phyloP scores from a whole-genome alignment of 2,113 vertebrate species.

The Tricholaema leucomelas region DNA sequence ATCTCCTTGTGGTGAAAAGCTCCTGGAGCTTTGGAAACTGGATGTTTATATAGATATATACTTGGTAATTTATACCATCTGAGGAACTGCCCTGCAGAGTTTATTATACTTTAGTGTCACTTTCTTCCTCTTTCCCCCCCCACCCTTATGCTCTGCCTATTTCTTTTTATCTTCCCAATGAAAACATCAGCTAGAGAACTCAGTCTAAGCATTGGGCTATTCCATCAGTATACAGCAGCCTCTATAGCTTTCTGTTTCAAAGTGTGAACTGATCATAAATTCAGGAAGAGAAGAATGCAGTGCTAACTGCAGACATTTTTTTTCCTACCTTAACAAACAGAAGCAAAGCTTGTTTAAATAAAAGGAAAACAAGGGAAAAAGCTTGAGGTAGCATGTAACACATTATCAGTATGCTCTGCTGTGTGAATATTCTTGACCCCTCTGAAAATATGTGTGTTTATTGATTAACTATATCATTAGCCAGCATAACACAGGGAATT shows the following conservation, averaged over 20 bases:
- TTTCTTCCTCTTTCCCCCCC: background rate
- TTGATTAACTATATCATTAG: background rate
- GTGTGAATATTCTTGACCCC: background rate
- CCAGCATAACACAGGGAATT: background rate
- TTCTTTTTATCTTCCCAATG: conserved; percentile 24
- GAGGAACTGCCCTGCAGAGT: background rate
- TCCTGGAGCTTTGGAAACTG: background rate
- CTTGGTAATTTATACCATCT: background rate
- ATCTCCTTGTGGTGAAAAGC: background rate
- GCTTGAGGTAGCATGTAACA: background rate
- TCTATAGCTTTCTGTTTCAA: background rate
- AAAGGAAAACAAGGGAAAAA: background rate
- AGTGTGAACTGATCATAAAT: background rate
- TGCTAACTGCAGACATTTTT: background rate
- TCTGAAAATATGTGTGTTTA: background rate
- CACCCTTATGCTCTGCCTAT: background rate
- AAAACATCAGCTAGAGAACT: background rate
- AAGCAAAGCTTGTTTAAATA: background rate
- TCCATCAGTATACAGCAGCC: background rate
- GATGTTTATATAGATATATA: background rate
- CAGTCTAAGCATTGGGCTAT: background rate
- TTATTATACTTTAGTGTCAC: background rate
- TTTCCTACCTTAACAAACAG: background rate
- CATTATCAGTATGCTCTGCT: background rate
- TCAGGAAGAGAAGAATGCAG: background rate